Conservation (phyloP, 2,113 vertebrate species). For the Equus przewalskii region DNA sequence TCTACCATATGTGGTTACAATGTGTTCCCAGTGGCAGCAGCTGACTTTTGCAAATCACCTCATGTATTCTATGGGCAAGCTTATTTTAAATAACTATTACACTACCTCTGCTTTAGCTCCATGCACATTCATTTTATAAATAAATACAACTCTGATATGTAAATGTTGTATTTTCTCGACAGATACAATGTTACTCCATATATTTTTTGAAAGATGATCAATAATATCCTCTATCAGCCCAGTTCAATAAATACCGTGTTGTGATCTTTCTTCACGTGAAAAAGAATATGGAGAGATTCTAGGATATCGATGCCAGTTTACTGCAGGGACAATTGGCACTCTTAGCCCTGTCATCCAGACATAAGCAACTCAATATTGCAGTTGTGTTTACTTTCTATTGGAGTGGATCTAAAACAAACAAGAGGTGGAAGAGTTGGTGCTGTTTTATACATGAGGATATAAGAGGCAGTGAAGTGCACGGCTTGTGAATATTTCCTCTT, state of each 20-base stretch:
- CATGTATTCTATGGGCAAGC: neutral
- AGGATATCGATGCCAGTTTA: neutral
- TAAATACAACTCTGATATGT: neutral
- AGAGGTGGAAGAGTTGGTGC: neutral
- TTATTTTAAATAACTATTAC: neutral
- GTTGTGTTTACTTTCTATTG: neutral
- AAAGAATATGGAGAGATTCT: neutral
- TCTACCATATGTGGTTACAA: neutral
- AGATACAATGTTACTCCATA: neutral
- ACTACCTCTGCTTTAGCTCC: neutral
- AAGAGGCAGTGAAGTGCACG: neutral
- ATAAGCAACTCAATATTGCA: neutral
- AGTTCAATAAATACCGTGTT: conserved; percentile 22
- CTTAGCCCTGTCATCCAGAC: neutral
- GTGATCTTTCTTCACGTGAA: neutral
- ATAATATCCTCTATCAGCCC: neutral
- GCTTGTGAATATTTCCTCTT: neutral
- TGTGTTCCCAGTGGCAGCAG: neutral
- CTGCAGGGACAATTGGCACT: neutral
- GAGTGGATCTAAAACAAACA: neutral
- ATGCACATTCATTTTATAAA: neutral
- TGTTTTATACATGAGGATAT: neutral
- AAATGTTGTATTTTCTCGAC: neutral
- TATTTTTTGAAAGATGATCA: neutral
- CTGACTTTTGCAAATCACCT: neutral